Evolutionary conservation across 2,888 invertebrate genomes (phyloP), one percentile per base, ranked within the genome.

Genomic region (Heterodera filipjevi): DNA sequence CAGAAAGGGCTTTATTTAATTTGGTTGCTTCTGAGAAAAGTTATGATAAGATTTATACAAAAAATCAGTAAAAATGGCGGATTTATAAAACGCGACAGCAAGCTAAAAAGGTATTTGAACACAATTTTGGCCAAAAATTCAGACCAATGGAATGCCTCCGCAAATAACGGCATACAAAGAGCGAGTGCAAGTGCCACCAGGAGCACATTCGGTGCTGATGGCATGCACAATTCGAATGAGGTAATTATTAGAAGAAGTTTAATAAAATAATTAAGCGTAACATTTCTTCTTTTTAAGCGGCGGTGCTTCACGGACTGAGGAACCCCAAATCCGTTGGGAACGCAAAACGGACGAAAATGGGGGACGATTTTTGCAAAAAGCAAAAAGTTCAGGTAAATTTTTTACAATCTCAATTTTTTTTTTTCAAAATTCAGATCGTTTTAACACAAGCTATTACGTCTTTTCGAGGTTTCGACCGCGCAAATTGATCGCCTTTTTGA

Each of bases 151-250:
- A 44, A 74, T 81, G 32, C 71, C 84, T 16, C 85, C 84, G 16
- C 78, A 76, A n/a, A 79, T 84, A 30, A 46, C 64, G 19, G 77
- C 83, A 10, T 85, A 79, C 71, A 81, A 80, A 53, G 71, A 74
- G 12, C 71, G 66, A 39, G 77, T 84, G 49, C 53, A 72, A 16
- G 74, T 80, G 6, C 44, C 85, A 33, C 44, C 53, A 44, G 64
- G 35, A 16, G 81, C 81, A n/a, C 68, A 77, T 33, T 71, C 80
- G 8, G 76, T 81, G 19, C 44, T 84, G 22, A 64, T 84, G 19
- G 85, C 84, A 0, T 84, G 84, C 75, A 74, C 74, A n/a, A 78
- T 82, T 53, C 66, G 73, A 33, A 84, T 81, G n/a, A 83, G 80
- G 64, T 78, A 83, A 14, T 16, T 53, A 44, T 74, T 27, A 64